Evolutionary conservation across 1,140 invertebrate genomes (phyloP).

Genomic region (Helicoverpa armigera): DNA sequence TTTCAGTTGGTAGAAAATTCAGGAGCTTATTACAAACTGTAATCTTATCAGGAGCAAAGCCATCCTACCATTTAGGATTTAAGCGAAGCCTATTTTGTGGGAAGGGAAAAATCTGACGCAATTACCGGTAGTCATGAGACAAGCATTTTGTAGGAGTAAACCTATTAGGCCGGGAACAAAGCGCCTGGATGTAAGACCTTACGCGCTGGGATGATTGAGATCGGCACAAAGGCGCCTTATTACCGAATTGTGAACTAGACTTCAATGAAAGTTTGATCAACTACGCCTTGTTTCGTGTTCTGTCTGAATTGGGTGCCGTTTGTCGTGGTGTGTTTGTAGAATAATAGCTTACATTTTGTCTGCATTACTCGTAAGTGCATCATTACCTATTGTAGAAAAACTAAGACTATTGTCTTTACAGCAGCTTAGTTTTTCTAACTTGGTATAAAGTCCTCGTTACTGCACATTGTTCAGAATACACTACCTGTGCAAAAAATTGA

Average conservation of each 20-base stretch:
- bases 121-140: conserved; percentile 33
- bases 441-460: too few relatives aligned
- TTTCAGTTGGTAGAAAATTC: conserved; percentile 36
- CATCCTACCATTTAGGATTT: conserved; percentile 34
- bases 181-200: conserved; percentile 4
- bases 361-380: too few relatives aligned
- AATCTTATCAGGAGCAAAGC: conserved; percentile 35
- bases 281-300: too few relatives aligned
- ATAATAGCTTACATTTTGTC: too few relatives aligned
- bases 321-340: too few relatives aligned
- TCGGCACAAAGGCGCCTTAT: conserved; percentile 3
- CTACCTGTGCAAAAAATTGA: too few relatives aligned
- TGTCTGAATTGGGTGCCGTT: too few relatives aligned
- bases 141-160: conserved; percentile 38
- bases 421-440: too few relatives aligned
- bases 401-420: too few relatives aligned
- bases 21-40: conserved; percentile 37
- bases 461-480: too few relatives aligned
- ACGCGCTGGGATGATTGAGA: conserved; percentile 5
- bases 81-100: conserved; percentile 37
- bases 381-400: too few relatives aligned
- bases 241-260: conserved; percentile 10
- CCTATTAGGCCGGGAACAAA: conserved; percentile 30
- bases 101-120: conserved; percentile 33
- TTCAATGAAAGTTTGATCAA: neutral